These are phyloP conservation scores for Masticophis lateralis DNA, from an alignment of 2,797 vertebrate species.

Conservation along the genomic window DNA sequence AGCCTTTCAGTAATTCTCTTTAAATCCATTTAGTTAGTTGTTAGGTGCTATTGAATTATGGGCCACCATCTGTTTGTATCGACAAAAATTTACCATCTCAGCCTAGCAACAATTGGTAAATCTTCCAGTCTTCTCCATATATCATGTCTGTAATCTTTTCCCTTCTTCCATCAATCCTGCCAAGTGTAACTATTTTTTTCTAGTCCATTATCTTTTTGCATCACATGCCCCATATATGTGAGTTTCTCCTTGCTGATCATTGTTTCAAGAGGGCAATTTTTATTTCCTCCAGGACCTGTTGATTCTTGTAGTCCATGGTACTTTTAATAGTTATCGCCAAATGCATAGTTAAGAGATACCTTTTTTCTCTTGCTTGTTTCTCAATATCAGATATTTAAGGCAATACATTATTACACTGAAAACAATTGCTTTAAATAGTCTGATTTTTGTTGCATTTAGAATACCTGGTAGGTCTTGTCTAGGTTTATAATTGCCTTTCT, in stretches of 20 bases:
- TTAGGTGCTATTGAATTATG: no score
- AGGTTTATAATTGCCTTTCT: not conserved
- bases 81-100: not conserved
- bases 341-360: not conserved
- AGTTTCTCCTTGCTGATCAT: no score
- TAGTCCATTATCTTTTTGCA: no score
- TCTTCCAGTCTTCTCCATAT: no score
- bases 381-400: not conserved
- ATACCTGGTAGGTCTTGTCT: not conserved
- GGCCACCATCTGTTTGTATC: no score
- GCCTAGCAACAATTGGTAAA: not conserved
- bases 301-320: not conserved
- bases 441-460: not conserved
- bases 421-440: not conserved
- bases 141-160: no score
- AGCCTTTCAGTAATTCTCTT: not conserved
- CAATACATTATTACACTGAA: not conserved
- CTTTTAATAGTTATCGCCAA: not conserved
- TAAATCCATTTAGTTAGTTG: not conserved
- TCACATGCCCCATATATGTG: no score
- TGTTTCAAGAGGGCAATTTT: no score
- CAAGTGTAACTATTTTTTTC: no score
- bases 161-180: no score
- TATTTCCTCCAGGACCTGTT: no score
- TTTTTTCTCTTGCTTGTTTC: not conserved